phyloP scores from a whole-genome alignment of 2,113 vertebrate genomes.

The Vidua chalybeata region DNA sequence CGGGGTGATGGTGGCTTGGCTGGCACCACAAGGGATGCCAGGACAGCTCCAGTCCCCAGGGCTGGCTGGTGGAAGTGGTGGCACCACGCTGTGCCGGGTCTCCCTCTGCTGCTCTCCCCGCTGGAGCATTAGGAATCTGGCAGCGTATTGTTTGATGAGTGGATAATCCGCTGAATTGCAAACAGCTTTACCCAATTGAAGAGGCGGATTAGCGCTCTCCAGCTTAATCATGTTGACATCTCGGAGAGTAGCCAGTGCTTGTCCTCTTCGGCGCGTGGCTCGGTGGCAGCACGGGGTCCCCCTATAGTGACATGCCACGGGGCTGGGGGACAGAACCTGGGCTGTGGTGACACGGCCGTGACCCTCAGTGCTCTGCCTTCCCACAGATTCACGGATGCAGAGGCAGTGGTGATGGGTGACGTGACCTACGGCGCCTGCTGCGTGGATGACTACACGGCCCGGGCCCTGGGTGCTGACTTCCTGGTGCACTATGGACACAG shows the following conservation, averaged over 20 bases:
- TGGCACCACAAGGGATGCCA: neutral
- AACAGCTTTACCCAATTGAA: slow-evolving; percentile 70
- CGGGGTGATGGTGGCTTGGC: neutral
- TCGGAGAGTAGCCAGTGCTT: slow-evolving; percentile 48
- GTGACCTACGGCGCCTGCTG: slow-evolving; percentile 98
- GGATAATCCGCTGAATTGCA: slow-evolving; percentile 70
- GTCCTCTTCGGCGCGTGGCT: neutral
- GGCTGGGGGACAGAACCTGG: neutral
- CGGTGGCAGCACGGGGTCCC: neutral
- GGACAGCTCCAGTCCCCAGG: neutral
- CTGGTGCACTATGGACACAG: slow-evolving; percentile 99
- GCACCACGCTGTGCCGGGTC: neutral
- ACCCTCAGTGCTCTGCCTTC: neutral
- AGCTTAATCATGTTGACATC: slow-evolving; percentile 63
- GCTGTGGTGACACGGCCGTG: neutral
- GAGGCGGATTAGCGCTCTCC: slow-evolving; percentile 61
- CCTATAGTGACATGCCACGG: rapidly evolving
- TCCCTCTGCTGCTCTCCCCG: slow-evolving; percentile 8
- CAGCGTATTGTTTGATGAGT: slow-evolving; percentile 58
- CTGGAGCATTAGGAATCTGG: slow-evolving; percentile 54
- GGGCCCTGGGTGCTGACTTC: slow-evolving; percentile 93
- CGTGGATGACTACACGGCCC: slow-evolving; percentile 94
- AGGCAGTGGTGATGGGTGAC: slow-evolving; percentile 93
- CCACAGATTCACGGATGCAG: slow-evolving; percentile 89
- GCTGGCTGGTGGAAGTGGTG: neutral